These are phyloP conservation scores for Phalacrocorax pelagicus DNA, from an alignment of 2,113 vertebrate genomes.

Conservation along the genomic window DNA sequence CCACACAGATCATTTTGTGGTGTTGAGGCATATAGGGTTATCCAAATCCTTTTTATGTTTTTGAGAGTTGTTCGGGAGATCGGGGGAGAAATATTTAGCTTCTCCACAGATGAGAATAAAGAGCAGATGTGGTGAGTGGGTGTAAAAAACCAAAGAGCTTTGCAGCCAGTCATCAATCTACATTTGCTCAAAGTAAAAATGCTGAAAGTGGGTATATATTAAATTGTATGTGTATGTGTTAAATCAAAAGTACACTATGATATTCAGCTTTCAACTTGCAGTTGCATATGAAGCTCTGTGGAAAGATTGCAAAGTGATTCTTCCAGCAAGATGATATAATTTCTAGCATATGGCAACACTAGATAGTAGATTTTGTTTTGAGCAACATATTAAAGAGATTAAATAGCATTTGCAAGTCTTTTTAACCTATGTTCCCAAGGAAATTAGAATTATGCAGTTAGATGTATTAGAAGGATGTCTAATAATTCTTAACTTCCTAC, in stretches of 20 bases:
- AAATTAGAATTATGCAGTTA: neutral
- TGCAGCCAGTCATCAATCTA: neutral
- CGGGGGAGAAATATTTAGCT: neutral
- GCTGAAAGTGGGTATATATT: neutral
- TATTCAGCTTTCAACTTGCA: neutral
- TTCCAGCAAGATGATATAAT: neutral
- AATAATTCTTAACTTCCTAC: neutral
- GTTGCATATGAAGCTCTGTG: neutral
- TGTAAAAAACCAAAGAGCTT: slow-evolving; percentile 9
- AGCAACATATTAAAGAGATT: neutral
- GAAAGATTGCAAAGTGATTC: neutral
- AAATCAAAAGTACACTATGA: neutral
- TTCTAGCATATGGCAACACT: neutral
- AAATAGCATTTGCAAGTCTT: neutral
- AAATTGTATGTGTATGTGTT: neutral
- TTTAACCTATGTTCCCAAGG: neutral
- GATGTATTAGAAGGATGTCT: neutral
- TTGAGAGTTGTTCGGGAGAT: neutral
- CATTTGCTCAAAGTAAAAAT: slow-evolving; percentile 21
- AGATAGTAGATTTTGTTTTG: neutral
- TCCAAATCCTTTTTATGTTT: neutral
- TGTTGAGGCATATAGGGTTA: neutral
- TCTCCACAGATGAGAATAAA: slow-evolving; percentile 2
- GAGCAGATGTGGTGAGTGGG: slow-evolving; percentile 30
- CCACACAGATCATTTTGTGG: neutral